A percentile compares a stretch with the other conserved stretches of the same genome.
Conservation (phyloP, 1,140 invertebrate genomes). For the Sinella curviseta region DNA sequence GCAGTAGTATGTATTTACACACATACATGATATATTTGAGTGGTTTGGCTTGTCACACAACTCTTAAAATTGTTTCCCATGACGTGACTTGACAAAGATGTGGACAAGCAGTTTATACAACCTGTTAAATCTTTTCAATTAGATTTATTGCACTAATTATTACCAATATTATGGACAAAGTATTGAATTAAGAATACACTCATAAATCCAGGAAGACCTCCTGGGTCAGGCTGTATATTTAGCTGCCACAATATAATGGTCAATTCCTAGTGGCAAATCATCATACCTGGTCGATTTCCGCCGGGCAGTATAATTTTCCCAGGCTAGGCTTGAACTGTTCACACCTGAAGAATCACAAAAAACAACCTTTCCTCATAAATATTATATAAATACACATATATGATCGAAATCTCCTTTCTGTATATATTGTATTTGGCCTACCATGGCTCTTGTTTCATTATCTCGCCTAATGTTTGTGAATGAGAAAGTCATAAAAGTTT, state of each 20-base stretch:
- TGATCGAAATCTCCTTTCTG: too few relatives aligned
- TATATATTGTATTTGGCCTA: neutral
- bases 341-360: neutral
- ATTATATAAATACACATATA: neutral
- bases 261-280: neutral
- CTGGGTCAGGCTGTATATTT: neutral
- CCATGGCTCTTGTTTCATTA: neutral
- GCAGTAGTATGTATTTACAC: neutral
- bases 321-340: neutral
- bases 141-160: slow-evolving; percentile 4
- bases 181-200: neutral
- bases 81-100: neutral
- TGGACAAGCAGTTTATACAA: neutral
- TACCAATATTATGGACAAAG: neutral
- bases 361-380: neutral
- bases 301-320: slow-evolving; percentile 8
- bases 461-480: slow-evolving; percentile 17
- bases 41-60: neutral
- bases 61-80: neutral
- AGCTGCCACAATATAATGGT: neutral
- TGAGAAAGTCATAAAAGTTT: slow-evolving; percentile 37
- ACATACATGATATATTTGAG: neutral
- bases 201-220: neutral
- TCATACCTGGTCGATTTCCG: slow-evolving; percentile 4
- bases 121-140: neutral